Percentiles rank a stretch among this genome's conserved stretches.
Conservation (phyloP, 1,140 invertebrate species). For the Ostrea edulis region DNA sequence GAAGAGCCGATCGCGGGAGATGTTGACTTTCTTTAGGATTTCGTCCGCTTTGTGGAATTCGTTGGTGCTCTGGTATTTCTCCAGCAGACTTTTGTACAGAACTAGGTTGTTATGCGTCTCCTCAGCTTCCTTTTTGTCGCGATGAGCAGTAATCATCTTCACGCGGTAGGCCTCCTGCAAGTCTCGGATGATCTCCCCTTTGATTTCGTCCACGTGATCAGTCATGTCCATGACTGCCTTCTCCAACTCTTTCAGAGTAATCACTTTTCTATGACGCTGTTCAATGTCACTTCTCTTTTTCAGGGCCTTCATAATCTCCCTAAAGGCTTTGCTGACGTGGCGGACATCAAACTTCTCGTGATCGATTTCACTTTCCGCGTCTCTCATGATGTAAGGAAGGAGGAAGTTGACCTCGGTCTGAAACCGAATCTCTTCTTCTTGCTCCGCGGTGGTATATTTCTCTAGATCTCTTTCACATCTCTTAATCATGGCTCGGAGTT, state of each 20-base stretch:
- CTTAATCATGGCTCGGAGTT: background rate
- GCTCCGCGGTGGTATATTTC: background rate
- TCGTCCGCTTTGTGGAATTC: conserved; percentile 16
- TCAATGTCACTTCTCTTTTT: background rate
- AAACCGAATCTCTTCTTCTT: conserved; percentile 11
- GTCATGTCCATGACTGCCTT: conserved; percentile 33
- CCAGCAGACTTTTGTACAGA: conserved; percentile 5
- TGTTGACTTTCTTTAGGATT: conserved; percentile 1
- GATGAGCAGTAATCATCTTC: conserved; percentile 35
- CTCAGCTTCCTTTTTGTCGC: conserved; percentile 29
- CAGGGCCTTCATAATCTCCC: conserved; percentile 44
- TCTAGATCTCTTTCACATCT: background rate
- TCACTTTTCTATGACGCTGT: conserved; percentile 12
- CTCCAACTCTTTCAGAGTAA: conserved; percentile 25
- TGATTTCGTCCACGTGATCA: conserved; percentile 44
- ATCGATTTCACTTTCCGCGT: background rate
- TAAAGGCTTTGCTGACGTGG: conserved; percentile 40
- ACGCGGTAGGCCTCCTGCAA: conserved; percentile 45
- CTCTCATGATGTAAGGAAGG: background rate
- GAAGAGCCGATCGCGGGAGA: background rate
- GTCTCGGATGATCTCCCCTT: conserved; percentile 44
- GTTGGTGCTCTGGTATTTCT: conserved; percentile 8
- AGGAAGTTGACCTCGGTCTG: conserved; percentile 18
- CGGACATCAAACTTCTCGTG: background rate
- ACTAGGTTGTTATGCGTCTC: background rate